A percentile compares a stretch with the other conserved stretches of the same genome.
Conservation (phyloP, 2,888 invertebrate genomes). For the Drosophila meridionalis region DNA sequence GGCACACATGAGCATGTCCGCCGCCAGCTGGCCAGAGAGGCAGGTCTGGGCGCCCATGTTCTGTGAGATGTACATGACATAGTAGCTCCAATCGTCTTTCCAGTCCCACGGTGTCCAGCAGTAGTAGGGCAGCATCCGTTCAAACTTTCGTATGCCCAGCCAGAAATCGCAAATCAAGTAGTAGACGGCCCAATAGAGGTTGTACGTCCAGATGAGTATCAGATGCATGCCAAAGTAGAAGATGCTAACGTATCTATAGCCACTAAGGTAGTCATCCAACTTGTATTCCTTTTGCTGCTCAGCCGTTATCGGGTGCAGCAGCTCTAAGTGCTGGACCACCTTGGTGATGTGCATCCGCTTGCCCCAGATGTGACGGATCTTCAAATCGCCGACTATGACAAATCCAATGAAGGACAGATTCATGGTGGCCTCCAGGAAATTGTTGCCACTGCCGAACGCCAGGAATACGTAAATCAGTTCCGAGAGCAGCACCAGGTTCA, state of each 20-base stretch:
- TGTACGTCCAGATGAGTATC: conserved; percentile 80
- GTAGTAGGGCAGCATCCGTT: conserved; percentile 71
- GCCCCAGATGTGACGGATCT: conserved; percentile 72
- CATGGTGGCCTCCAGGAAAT: conserved; percentile 80
- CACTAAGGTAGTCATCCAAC: conserved; percentile 31
- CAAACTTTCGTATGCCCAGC: conserved; percentile 51
- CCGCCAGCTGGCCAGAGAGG: conserved; percentile 73
- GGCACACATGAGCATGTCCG: conserved; percentile 80
- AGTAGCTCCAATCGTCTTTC: conserved; percentile 67
- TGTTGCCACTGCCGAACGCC: conserved; percentile 64
- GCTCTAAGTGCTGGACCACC: conserved; percentile 62
- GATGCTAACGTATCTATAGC: conserved; percentile 60
- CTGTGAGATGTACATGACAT: conserved; percentile 69
- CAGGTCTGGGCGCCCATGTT: conserved; percentile 73
- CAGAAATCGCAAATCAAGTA: conserved; percentile 70
- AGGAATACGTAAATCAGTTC: conserved; percentile 73
- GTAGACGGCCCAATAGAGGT: conserved; percentile 69
- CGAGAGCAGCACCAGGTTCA: conserved; percentile 63
- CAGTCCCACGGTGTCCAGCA: conserved; percentile 79
- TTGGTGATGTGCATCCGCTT: conserved; percentile 59
- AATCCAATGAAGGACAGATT: conserved; percentile 77
- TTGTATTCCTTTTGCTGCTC: conserved; percentile 54
- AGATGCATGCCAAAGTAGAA: conserved; percentile 71
- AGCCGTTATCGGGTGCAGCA: conserved; percentile 64
- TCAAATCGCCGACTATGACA: conserved; percentile 72